Evolutionary conservation across 2,888 invertebrate genomes (phyloP).

Genomic region (Hermodice carunculata): DNA sequence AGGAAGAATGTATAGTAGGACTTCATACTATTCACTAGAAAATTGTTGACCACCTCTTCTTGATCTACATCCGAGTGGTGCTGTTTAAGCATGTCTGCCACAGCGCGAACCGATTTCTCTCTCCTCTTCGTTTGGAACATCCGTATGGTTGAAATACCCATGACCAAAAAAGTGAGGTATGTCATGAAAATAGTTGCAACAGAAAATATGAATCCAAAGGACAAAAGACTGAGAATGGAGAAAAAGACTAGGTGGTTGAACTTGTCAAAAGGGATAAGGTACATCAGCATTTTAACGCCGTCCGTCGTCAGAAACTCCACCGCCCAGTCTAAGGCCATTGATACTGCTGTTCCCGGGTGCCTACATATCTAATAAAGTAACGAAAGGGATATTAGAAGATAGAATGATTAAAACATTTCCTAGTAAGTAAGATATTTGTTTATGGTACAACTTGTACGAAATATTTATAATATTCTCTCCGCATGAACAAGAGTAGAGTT

Average conservation of each 20-base stretch:
- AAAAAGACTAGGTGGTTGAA: constrained; percentile 10
- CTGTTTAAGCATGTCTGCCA: constrained; percentile 11
- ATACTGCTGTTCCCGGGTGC: constrained; percentile 13
- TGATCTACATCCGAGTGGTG: not conserved
- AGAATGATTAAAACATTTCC: no score
- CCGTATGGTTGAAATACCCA: constrained; percentile 16
- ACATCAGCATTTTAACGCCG: constrained; percentile 13
- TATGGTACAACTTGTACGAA: no score
- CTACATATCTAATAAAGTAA: constrained; percentile 7
- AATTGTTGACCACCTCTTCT: constrained; percentile 1
- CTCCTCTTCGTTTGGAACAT: constrained; percentile 15
- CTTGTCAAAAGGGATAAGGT: constrained; percentile 16
- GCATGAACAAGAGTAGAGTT: no score
- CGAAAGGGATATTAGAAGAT: no score
- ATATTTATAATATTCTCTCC: no score
- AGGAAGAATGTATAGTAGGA: constrained; percentile 18
- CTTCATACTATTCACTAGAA: not conserved
- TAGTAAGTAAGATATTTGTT: no score
- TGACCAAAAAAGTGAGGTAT: constrained; percentile 10
- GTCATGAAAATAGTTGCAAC: constrained; percentile 1
- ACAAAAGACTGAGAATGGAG: constrained; percentile 12
- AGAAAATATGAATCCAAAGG: constrained; percentile 10
- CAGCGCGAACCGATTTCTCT: constrained; percentile 3
- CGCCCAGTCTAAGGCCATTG: not conserved
- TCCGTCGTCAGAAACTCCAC: constrained; percentile 19